phyloP scores from a whole-genome alignment of 2,888 invertebrate species.

The Onthophagus sagittarius region DNA sequence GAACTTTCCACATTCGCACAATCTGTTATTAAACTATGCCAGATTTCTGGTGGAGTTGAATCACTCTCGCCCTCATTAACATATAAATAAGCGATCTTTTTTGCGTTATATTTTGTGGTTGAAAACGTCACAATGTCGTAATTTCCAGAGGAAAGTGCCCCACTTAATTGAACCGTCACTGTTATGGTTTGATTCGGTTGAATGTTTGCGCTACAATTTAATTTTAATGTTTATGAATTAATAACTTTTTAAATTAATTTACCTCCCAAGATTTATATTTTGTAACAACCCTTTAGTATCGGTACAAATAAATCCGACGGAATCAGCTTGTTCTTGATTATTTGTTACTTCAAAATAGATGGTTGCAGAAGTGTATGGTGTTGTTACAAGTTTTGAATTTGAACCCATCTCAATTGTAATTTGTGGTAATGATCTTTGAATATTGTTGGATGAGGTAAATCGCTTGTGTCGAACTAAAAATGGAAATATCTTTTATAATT shows the following conservation, averaged over 20 bases:
- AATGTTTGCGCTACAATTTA: constrained; percentile 45
- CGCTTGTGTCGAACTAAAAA: not conserved
- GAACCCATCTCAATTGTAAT: constrained; percentile 48
- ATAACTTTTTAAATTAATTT: constrained; percentile 36
- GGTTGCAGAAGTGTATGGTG: constrained; percentile 41
- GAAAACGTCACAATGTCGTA: constrained; percentile 56
- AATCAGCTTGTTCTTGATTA: constrained; percentile 55
- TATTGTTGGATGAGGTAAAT: constrained; percentile 34
- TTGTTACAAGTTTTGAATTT: constrained; percentile 49
- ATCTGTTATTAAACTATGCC: constrained; percentile 48
- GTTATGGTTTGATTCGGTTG: constrained; percentile 54
- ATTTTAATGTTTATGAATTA: not conserved
- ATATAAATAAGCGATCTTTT: constrained; percentile 48
- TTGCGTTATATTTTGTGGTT: constrained; percentile 24
- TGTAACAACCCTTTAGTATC: constrained; percentile 58
- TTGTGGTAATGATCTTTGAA: constrained; percentile 35
- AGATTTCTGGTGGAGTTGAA: constrained; percentile 35
- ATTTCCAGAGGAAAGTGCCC: constrained; percentile 49
- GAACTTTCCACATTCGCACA: constrained; percentile 45
- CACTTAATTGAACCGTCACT: constrained; percentile 38
- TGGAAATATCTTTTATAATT: not conserved
- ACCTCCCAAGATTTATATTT: constrained; percentile 56
- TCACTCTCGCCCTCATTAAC: constrained; percentile 39
- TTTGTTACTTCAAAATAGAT: constrained; percentile 74
- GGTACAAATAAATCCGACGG: constrained; percentile 58